Evolutionary conservation across 64 coral and sea anemone species (phyloP).

Genomic region (Pocillopora verrucosa): DNA sequence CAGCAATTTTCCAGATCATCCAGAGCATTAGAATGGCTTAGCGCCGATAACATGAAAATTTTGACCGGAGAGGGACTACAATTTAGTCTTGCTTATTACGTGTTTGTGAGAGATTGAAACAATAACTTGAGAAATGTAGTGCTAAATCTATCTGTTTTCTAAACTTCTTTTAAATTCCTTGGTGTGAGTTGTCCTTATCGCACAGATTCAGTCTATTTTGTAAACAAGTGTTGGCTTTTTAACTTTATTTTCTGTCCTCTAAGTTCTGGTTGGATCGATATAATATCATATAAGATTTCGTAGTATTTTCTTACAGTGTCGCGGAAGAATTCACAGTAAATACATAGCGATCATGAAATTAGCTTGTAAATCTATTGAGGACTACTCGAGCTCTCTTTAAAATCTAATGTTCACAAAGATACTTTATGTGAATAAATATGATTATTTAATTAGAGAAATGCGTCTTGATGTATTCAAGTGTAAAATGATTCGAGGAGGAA

Average conservation of each 20-base stretch:
- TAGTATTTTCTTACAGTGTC: constrained; percentile 2
- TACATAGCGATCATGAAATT: background rate
- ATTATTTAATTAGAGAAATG: constrained; percentile 29
- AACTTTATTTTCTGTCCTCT: background rate
- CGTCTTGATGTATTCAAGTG: background rate
- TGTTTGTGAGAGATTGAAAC: background rate
- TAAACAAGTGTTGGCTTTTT: background rate
- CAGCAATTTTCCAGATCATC: constrained; percentile 97
- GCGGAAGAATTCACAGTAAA: background rate
- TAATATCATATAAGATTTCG: background rate
- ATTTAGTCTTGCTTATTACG: background rate
- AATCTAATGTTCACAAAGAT: constrained; percentile 5
- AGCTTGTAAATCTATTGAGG: background rate
- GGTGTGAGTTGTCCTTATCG: background rate
- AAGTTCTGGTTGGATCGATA: background rate
- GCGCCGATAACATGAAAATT: constrained; percentile 8
- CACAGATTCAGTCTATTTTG: background rate
- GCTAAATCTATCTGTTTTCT: background rate
- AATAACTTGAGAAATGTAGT: background rate
- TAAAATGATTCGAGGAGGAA: no score
- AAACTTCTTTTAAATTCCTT: background rate
- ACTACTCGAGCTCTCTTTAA: background rate
- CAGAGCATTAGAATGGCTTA: constrained; percentile 92
- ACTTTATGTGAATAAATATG: constrained; percentile 44
- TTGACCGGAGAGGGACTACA: constrained; percentile 23